Base-by-base conservation (phyloP, 2,888 invertebrate genomes). In the Desoria tigrina region DNA sequence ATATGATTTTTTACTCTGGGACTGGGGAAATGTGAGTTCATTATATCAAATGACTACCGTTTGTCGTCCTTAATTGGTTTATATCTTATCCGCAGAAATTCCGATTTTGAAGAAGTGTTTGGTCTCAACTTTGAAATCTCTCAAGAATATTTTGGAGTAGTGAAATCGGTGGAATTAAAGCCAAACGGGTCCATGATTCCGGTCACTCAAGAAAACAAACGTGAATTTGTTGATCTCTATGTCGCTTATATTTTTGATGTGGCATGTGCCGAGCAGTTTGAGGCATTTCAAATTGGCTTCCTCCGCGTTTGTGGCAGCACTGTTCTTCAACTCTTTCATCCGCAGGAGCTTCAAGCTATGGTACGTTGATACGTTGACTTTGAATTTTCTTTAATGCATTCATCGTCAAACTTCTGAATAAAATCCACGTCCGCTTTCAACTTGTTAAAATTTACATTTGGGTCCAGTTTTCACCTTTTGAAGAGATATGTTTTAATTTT, bases 171-270 rank as follows among this genome's bases (percentile, higher is more conserved):
- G 71, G 85, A 87, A 42, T 81, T 97, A 32, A 90, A 90, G 78
- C 86, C 88, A 1, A 85, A 86, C 77, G 95, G 95, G 11, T 85
- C 85, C 64, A 84, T 88, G 67, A 85, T 90, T 73, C 78, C 87
- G 0, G 96, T 98, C 2, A 94, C 89, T 0, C 84, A 87, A 77
- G 88, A 89, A 68, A 98, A 97, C 81, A 92, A 9, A 11, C 80
- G 85, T 61, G 92, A 96, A 79, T 96, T 92, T 80, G 92, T 96
- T 0, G 86, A 92, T 74, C 81, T 92, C 21, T 95, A 95, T 78
- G 88, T 95, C 0, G 90, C 95, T 79, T 92, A 89, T 78, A 81
- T 92, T 68, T 87, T 97, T 73, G 94, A 93, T 79, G 88, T 88
- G 78, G 90, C 92, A 0, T 91, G 95, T 2, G 85, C 88, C 74